These are phyloP conservation scores for Irena cyanogastra DNA, from an alignment of 2,113 vertebrate species.

Conservation along the genomic window DNA sequence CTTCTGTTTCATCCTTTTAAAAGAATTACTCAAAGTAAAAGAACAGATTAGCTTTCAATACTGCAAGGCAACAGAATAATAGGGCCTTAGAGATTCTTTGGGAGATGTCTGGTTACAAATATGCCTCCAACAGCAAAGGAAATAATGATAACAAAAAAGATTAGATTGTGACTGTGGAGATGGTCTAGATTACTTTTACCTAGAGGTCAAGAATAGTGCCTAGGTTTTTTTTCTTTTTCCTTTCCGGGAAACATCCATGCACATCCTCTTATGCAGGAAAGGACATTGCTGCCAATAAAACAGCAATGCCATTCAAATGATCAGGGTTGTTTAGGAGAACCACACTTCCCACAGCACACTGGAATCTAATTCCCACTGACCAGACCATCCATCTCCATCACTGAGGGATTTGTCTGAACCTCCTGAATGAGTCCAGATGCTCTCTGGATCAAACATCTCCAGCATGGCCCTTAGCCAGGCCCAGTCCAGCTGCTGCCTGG, in stretches of 20 bases:
- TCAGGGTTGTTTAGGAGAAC: neutral
- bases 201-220: neutral
- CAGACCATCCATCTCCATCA: neutral
- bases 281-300: neutral
- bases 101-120: neutral
- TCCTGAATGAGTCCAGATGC: constrained; percentile 30
- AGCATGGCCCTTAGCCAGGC: constrained; percentile 5
- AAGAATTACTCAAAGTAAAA: constrained; percentile 11
- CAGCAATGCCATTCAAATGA: neutral
- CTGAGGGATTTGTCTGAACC: neutral
- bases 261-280: neutral
- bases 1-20: constrained; percentile 20
- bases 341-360: neutral
- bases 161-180: neutral
- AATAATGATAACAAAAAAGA: neutral
- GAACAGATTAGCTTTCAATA: constrained; percentile 23
- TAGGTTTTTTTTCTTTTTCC: neutral
- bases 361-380: neutral
- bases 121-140: neutral
- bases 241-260: neutral
- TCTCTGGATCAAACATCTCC: neutral
- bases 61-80: neutral
- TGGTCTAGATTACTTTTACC: neutral
- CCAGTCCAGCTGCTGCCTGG: constrained; percentile 43
- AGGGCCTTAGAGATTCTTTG: neutral